A percentile compares a stretch with the other conserved stretches of the same genome.
Evolutionary conservation across 2,888 invertebrate genomes (phyloP).

Genomic region (Pachycephus smyrnensis): DNA sequence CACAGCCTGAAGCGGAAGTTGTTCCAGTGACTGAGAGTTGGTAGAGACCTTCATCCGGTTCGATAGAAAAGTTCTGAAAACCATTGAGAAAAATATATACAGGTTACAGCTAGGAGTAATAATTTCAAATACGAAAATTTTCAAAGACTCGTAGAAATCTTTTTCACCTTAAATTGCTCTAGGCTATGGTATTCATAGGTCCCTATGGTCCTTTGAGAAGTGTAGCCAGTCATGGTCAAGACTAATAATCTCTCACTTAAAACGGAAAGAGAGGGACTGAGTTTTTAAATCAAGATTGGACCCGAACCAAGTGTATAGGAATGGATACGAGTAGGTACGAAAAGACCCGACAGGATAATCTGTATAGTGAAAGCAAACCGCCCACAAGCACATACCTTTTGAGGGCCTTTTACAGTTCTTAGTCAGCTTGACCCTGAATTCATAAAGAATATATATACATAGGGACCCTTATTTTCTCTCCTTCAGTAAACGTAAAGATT

Average conservation of each 20-base stretch:
- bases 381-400: conserved; percentile 10
- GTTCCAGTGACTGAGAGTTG: not conserved
- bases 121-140: not conserved
- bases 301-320: not conserved
- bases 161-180: not conserved
- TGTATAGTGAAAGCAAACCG: conserved; percentile 18
- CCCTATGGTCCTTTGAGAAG: not conserved
- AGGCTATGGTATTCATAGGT: not conserved
- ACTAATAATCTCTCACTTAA: not conserved
- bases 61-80: not conserved
- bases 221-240: not conserved
- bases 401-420: not conserved
- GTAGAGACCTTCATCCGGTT: not conserved
- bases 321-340: not conserved
- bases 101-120: not conserved
- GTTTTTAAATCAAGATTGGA: not conserved
- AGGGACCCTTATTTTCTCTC: not conserved
- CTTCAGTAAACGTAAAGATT: not conserved
- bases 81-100: not conserved
- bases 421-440: not conserved
- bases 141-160: not conserved
- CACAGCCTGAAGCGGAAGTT: not conserved
- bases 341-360: not conserved
- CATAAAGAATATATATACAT: not conserved
- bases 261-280: not conserved